phyloP scores from a whole-genome alignment of 2,888 invertebrate genomes.

The Laothoe populi region DNA sequence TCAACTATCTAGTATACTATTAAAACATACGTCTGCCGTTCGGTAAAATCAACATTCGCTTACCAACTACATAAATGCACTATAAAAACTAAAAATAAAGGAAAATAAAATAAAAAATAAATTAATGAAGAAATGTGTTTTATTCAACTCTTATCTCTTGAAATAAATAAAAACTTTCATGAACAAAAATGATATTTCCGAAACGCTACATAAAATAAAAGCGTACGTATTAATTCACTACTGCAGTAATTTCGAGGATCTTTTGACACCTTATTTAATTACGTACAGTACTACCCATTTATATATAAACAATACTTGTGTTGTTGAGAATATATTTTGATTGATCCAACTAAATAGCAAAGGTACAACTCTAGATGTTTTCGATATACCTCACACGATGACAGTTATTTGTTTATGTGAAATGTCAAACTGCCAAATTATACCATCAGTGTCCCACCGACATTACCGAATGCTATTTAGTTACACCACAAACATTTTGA shows the following conservation, averaged over 20 bases:
- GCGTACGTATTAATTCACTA: conserved; percentile 54
- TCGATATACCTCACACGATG: not conserved
- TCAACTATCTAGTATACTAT: no score
- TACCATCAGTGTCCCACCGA: not conserved
- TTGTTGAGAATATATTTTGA: conserved; percentile 1
- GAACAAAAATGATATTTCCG: conserved; percentile 56
- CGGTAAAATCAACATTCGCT: not conserved
- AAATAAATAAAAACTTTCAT: conserved; percentile 71
- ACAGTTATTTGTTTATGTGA: not conserved
- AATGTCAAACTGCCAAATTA: not conserved
- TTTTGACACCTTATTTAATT: conserved; percentile 42
- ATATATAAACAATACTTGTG: conserved; percentile 40
- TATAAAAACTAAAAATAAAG: conserved; percentile 26
- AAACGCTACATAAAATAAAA: conserved; percentile 55
- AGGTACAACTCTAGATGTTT: not conserved
- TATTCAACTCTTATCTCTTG: conserved; percentile 43
- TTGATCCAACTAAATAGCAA: conserved; percentile 14
- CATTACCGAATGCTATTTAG: conserved; percentile 11
- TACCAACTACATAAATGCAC: conserved; percentile 22
- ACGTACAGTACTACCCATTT: conserved; percentile 36
- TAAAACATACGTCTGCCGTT: not conserved
- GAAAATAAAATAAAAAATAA: conserved; percentile 35
- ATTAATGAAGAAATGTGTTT: conserved; percentile 44
- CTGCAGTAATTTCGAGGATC: conserved; percentile 37
- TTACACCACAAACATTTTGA: not conserved